Conservation (phyloP, 1,140 invertebrate genomes). For the Globodera rostochiensis region DNA sequence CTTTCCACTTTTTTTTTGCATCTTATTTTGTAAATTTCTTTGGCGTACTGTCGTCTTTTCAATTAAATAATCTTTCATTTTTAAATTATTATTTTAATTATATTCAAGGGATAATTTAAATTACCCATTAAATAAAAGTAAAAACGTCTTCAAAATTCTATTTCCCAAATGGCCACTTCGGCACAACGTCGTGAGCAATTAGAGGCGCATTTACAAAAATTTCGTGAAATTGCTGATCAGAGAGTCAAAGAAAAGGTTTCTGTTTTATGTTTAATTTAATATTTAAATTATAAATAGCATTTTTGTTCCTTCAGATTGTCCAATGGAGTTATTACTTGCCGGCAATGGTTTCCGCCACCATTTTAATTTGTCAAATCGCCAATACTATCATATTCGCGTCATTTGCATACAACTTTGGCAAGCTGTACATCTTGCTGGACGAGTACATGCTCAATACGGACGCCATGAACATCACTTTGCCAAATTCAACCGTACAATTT, state of each 20-base stretch:
- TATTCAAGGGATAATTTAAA: too few species aligned
- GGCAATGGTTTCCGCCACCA: slow-evolving; percentile 52
- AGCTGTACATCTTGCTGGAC: slow-evolving; percentile 53
- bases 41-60: too few species aligned
- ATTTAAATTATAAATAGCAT: slow-evolving; percentile 35
- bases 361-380: slow-evolving; percentile 56
- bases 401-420: slow-evolving; percentile 57
- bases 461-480: slow-evolving; percentile 48
- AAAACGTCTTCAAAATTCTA: too few species aligned
- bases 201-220: slow-evolving; percentile 53
- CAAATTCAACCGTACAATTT: slow-evolving; percentile 50
- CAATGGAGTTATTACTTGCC: slow-evolving; percentile 53
- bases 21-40: too few species aligned
- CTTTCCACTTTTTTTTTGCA: too few species aligned
- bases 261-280: slow-evolving; percentile 25
- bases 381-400: slow-evolving; percentile 55
- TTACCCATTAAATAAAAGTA: too few species aligned
- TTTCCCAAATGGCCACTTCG: slow-evolving; percentile 48
- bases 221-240: slow-evolving; percentile 58
- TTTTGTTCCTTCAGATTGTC: slow-evolving; percentile 41
- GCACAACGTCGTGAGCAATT: slow-evolving; percentile 54
- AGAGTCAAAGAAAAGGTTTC: slow-evolving; percentile 49
- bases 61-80: not conserved
- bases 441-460: slow-evolving; percentile 54
- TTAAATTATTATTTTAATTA: too few species aligned